Evolutionary conservation across 2,888 invertebrate species (phyloP).

Genomic region (Limnephilus auricula): DNA sequence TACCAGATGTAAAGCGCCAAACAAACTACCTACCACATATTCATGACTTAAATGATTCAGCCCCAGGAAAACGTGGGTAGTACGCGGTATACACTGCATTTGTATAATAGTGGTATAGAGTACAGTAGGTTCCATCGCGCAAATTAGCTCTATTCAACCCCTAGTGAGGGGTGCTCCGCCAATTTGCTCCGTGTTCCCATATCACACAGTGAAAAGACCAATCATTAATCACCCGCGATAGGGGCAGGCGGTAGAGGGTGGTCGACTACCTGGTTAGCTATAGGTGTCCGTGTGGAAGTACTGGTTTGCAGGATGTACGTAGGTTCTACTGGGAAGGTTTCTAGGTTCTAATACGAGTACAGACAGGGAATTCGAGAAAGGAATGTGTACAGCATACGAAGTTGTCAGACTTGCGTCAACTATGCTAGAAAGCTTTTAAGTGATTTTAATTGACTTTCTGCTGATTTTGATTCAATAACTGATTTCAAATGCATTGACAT

Average conservation of each 20-base stretch:
- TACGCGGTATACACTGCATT: not conserved
- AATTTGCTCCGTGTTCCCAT: constrained; percentile 34
- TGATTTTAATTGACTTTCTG: not conserved
- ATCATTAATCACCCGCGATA: constrained; percentile 36
- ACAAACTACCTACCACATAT: not conserved
- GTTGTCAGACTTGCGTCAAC: not conserved
- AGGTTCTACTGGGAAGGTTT: not conserved
- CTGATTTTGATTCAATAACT: not conserved
- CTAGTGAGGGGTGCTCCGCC: constrained; percentile 25
- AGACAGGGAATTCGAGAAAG: not conserved
- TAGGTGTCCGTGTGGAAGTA: not conserved
- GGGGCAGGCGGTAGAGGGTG: not conserved
- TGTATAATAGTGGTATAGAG: not conserved
- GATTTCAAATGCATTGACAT: not conserved
- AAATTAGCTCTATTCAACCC: constrained; percentile 37
- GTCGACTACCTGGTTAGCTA: not conserved
- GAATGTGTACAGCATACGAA: not conserved
- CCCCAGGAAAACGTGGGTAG: not conserved
- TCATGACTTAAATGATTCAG: not conserved
- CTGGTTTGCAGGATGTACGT: not conserved
- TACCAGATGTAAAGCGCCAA: not conserved
- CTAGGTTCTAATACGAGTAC: not conserved
- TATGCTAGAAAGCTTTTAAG: not conserved
- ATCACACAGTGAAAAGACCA: constrained; percentile 29
- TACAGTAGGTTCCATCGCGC: not conserved